Conservation (phyloP, 2,797 vertebrate genomes). For the Propithecus deckenii region DNA sequence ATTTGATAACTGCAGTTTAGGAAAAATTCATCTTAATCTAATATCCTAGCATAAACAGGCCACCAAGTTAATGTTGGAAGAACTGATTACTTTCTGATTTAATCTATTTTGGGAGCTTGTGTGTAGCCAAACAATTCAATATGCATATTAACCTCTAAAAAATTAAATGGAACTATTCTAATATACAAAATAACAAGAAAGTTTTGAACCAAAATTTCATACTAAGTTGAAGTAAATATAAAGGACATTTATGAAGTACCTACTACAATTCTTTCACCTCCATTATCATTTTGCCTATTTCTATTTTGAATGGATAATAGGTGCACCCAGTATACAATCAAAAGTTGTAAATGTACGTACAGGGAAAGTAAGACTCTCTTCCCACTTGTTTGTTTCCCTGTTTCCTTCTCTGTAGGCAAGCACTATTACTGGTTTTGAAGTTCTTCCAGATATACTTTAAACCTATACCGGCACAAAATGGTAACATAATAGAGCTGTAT, state of each 20-base stretch:
- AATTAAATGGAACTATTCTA: neutral
- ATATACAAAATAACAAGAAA: neutral
- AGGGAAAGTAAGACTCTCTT: neutral
- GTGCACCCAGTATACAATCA: neutral
- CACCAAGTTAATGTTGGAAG: neutral
- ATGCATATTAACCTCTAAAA: neutral
- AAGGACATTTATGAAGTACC: neutral
- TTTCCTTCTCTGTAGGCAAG: neutral
- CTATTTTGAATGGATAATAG: neutral
- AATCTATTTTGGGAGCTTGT: neutral
- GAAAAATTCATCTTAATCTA: neutral
- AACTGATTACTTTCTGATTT: neutral
- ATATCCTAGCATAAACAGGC: neutral
- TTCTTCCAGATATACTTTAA: neutral
- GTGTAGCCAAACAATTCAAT: neutral
- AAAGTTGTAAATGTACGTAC: neutral
- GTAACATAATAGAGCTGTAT: neutral
- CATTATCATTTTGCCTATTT: neutral
- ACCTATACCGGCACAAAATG: neutral
- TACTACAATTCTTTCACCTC: neutral
- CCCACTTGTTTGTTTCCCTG: neutral
- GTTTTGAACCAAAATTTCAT: neutral
- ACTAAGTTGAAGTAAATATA: neutral
- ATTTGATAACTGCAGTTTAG: neutral
- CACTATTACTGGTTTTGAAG: neutral